phyloP scores from a whole-genome alignment of 2,797 vertebrate genomes.

The Spinibarbus caldwelli region DNA sequence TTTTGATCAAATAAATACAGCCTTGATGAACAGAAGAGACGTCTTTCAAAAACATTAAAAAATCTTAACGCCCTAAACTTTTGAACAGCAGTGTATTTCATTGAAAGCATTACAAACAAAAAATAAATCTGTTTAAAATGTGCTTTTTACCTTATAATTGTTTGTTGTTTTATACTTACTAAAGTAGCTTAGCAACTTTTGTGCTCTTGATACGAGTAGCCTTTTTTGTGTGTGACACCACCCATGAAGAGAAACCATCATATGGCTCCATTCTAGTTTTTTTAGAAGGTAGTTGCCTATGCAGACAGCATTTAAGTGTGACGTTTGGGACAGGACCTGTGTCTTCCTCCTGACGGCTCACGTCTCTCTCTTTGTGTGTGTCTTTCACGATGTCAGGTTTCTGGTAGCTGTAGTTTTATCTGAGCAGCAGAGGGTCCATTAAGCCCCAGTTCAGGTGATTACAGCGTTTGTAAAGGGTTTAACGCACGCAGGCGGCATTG shows the following conservation, averaged over 20 bases:
- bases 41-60: too few species aligned
- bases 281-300: background rate
- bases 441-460: slow-evolving; percentile 40
- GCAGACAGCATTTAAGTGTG: background rate
- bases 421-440: slow-evolving; percentile 28
- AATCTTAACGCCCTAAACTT: background rate
- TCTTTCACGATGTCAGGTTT: background rate
- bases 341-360: background rate
- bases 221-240: background rate
- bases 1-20: background rate
- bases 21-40: background rate
- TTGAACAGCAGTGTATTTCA: background rate
- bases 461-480: slow-evolving; percentile 37
- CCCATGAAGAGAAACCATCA: background rate
- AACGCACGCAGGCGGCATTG: slow-evolving; percentile 24
- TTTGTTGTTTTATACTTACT: too few species aligned
- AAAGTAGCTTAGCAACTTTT: background rate
- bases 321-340: background rate
- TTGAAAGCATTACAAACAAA: background rate
- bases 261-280: background rate
- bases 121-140: background rate
- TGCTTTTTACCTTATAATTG: too few species aligned
- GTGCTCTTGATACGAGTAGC: too few species aligned
- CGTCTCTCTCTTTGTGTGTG: slow-evolving; percentile 5
- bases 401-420: slow-evolving; percentile 2